Percentiles rank a stretch among this genome's conserved stretches.
These are phyloP conservation scores for Ameiurus melas DNA, from an alignment of 2,113 vertebrate species.

Conservation along the genomic window DNA sequence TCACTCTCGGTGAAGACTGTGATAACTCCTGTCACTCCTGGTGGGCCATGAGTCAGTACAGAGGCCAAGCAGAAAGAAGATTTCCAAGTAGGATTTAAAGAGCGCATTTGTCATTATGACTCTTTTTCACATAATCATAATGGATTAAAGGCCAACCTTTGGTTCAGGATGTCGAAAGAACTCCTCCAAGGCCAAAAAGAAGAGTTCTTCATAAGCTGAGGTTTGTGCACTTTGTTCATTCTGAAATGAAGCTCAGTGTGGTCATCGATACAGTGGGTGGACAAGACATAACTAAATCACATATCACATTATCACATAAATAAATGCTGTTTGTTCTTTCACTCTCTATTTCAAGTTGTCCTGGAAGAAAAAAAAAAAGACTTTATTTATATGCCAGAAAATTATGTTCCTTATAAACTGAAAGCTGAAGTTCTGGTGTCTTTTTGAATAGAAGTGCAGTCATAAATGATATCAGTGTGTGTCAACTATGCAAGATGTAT, in stretches of 20 bases:
- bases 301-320: no score
- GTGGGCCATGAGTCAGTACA: conserved; percentile 17
- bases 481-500: not conserved
- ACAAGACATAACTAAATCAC: no score
- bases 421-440: not conserved
- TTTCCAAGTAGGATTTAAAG: conserved; percentile 28
- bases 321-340: conserved; percentile 20
- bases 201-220: not conserved
- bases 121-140: conserved; percentile 38
- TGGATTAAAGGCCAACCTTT: conserved; percentile 34
- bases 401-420: not conserved
- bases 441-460: not conserved
- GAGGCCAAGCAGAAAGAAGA: conserved; percentile 17
- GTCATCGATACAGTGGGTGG: conserved; percentile 12
- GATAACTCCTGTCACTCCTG: conserved; percentile 34
- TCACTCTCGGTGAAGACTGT: conserved; percentile 27
- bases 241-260: not conserved
- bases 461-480: not conserved
- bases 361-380: not conserved
- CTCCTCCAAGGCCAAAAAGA: not conserved
- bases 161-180: not conserved
- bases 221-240: conserved; percentile 13
- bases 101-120: conserved; percentile 43
- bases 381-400: conserved; percentile 6
- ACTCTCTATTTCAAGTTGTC: not conserved